Percentiles rank a stretch among this genome's conserved stretches.
Conservation (phyloP, 2,888 invertebrate species). For the Drosophila merina region DNA sequence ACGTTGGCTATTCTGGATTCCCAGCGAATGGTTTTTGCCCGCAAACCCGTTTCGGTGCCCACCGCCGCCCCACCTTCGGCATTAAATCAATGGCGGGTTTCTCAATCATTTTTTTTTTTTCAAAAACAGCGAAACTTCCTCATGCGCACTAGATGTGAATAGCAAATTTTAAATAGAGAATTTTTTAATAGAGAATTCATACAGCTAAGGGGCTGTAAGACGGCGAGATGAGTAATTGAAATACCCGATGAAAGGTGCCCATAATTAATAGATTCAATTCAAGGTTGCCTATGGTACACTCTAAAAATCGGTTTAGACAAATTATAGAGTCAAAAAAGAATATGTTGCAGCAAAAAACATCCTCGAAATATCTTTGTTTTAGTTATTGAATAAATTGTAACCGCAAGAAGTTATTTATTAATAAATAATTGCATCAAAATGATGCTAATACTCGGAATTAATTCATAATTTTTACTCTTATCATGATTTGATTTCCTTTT, state of each 20-base stretch:
- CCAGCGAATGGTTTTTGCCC: slow-evolving; percentile 50
- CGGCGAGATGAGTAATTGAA: slow-evolving; percentile 52
- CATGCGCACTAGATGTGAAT: slow-evolving; percentile 34
- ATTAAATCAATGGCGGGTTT: slow-evolving; percentile 44
- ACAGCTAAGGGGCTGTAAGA: not conserved
- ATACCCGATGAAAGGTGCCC: slow-evolving; percentile 53
- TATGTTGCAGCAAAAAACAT: not conserved
- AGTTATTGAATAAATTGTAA: too few species aligned
- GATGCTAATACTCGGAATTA: too few species aligned
- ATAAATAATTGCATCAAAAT: too few species aligned
- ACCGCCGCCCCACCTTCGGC: slow-evolving; percentile 9
- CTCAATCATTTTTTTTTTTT: slow-evolving; percentile 40
- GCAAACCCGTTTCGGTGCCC: slow-evolving; percentile 60
- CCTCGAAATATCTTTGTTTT: too few species aligned
- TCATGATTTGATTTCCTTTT: too few species aligned
- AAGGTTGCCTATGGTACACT: slow-evolving; percentile 31
- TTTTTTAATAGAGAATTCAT: slow-evolving; percentile 1
- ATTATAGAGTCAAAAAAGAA: not conserved
- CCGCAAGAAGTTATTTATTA: too few species aligned
- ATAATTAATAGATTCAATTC: slow-evolving; percentile 39
- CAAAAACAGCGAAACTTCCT: slow-evolving; percentile 37
- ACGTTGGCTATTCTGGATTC: slow-evolving; percentile 21
- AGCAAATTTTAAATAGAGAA: slow-evolving; percentile 1
- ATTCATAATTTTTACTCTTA: too few species aligned
- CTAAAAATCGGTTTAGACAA: not conserved